Conservation (phyloP, 2,113 vertebrate species). For the Pseudolaguvia tuberculata region DNA sequence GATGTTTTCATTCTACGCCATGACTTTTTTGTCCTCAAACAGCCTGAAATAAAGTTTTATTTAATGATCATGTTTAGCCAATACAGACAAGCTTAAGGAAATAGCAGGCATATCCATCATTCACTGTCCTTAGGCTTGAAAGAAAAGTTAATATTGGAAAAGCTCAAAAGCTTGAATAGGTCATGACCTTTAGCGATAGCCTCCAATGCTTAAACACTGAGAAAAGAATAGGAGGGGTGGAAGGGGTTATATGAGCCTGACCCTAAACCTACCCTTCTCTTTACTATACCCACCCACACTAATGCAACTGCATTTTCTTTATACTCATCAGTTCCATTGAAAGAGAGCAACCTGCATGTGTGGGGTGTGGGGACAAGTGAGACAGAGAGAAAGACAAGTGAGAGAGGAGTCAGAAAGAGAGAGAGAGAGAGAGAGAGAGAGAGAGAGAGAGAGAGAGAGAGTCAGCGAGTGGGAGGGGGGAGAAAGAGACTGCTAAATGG, state of each 20-base stretch:
- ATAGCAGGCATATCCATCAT: conserved; percentile 6
- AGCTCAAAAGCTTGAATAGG: conserved; percentile 36
- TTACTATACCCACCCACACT: neutral
- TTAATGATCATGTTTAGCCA: neutral
- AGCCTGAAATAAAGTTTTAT: neutral
- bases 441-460: conserved; percentile 1
- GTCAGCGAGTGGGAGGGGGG: neutral
- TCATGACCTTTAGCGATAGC: conserved; percentile 34
- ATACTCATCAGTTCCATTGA: conserved; percentile 8
- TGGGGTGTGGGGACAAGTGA: conserved; percentile 34
- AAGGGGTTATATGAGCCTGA: conserved; percentile 12
- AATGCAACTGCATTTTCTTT: conserved; percentile 3
- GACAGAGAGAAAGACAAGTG: too few species aligned
- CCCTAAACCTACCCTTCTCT: conserved; percentile 4
- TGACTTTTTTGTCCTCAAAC: neutral
- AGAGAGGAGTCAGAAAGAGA: too few species aligned
- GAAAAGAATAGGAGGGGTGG: neutral
- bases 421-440: neutral
- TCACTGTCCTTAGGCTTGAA: neutral
- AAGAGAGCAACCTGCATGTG: conserved; percentile 19
- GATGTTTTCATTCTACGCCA: neutral
- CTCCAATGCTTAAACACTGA: conserved; percentile 20
- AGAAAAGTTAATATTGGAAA: conserved; percentile 35
- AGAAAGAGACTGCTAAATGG: neutral
- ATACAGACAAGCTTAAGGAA: neutral